These are phyloP conservation scores for Hyperopisus bebe DNA, from an alignment of 2,113 vertebrate genomes.

Conservation along the genomic window DNA sequence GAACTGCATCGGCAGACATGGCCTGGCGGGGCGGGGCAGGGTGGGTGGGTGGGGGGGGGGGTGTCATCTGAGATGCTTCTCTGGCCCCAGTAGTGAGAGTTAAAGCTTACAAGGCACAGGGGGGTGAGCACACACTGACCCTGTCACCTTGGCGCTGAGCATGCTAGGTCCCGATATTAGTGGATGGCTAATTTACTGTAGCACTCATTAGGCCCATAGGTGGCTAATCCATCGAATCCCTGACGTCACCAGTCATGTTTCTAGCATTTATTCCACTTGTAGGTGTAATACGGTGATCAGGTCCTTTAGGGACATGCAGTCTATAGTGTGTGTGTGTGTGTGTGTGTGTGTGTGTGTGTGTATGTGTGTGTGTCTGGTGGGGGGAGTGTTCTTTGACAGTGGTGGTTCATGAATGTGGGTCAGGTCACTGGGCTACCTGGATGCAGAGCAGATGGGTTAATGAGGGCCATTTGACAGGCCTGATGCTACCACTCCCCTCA, in stretches of 20 bases:
- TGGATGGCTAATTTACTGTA: neutral
- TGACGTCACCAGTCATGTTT: neutral
- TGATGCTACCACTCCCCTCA: neutral
- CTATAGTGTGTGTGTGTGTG: too few relatives aligned
- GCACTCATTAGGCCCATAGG: neutral
- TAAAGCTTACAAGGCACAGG: neutral
- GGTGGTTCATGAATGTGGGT: neutral
- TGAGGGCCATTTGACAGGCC: conserved; percentile 20
- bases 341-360: neutral
- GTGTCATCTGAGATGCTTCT: neutral
- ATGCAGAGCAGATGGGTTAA: neutral
- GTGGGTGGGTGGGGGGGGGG: neutral
- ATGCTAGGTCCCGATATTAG: neutral
- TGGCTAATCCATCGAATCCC: neutral
- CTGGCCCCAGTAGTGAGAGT: neutral
- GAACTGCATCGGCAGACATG: neutral
- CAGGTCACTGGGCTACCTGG: conserved; percentile 7
- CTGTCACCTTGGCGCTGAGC: neutral
- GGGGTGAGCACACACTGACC: neutral
- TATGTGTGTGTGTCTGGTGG: neutral
- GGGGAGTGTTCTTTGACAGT: neutral
- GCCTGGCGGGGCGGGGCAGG: neutral
- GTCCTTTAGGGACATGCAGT: neutral
- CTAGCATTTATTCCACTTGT: neutral
- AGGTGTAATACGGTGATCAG: neutral